Conservation (phyloP, 2,113 vertebrate species). For the Scytalopus superciliaris region DNA sequence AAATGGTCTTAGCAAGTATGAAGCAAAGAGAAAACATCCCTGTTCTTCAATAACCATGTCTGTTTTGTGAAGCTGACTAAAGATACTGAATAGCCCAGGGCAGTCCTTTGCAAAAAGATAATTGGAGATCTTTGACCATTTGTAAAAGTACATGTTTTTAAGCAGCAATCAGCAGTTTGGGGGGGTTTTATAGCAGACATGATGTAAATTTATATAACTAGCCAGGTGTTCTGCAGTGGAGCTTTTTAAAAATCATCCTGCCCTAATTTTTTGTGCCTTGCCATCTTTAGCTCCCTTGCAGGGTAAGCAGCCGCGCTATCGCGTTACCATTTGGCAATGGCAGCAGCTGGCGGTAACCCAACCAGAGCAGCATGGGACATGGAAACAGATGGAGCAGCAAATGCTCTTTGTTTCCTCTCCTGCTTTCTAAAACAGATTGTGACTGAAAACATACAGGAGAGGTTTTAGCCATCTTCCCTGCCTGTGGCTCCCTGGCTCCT, state of each 20-base stretch:
- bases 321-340: not conserved
- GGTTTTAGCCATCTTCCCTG: not conserved
- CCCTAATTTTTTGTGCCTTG: not conserved
- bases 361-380: not conserved
- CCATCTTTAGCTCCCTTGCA: not conserved
- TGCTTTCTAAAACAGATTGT: slow-evolving; percentile 12
- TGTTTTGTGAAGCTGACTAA: not conserved
- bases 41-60: not conserved
- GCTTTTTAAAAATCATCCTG: not conserved
- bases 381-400: slow-evolving; percentile 58
- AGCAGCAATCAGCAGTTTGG: not conserved
- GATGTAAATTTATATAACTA: not conserved
- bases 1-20: not conserved
- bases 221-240: not conserved
- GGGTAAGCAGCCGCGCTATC: not conserved
- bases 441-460: not conserved
- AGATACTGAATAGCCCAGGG: not conserved
- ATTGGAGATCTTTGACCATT: not conserved
- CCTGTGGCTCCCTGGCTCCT: not conserved
- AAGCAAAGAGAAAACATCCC: not conserved
- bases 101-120: not conserved
- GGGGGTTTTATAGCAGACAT: not conserved
- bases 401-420: slow-evolving; percentile 26
- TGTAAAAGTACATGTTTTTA: not conserved
- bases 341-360: slow-evolving; percentile 46